Base-by-base conservation (phyloP, 2,888 invertebrate species). In the Molorchus minor region DNA sequence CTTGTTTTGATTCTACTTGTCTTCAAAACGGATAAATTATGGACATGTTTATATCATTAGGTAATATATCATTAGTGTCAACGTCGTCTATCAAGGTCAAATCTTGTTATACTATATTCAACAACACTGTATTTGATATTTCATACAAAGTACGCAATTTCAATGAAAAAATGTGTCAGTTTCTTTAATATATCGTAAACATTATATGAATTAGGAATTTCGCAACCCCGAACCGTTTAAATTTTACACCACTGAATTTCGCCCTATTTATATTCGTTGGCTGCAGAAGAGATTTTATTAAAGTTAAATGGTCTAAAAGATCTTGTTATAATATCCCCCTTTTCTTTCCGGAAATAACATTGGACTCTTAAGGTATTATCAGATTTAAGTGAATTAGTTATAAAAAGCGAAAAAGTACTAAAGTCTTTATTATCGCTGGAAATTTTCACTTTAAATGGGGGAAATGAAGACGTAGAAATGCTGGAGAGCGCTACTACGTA, bases 221-320 rank as follows among this genome's bases (percentile, higher is more conserved):
- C 25, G 25, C 8, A 25, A 25, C 4, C 25, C 25, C 8, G 7
- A 33, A 33, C 3, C n/a, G n/a, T 33, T n/a, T 12, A 3, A 33
- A 33, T 33, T 33, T 33, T 3, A 33, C 33, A 12, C 33, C 33
- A 33, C 33, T 33, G 33, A 3, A 33, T 40, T 8, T 40, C 19
- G 19, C 17, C 3, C 40, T 5, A 17, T 17, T 40, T 40, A 40
- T 13, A 40, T 7, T 40, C 17, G 5, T 19, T 17, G 4, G 15
- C 16, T 15, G 2, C 19, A 45, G 44, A 36, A 29, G 55, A 54
- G 43, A 36, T 44, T 59, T 45, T 44, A 38, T 29, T 49, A 33
- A 40, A 38, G 60, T 36, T 38, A 60, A 56, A 51, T 56, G 30
- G 41, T 19, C 35, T 36, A 41, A 52, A 52, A 56, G 56, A 36